Evolutionary conservation across 2,888 invertebrate species (phyloP).

Genomic region (Arge pagana): DNA sequence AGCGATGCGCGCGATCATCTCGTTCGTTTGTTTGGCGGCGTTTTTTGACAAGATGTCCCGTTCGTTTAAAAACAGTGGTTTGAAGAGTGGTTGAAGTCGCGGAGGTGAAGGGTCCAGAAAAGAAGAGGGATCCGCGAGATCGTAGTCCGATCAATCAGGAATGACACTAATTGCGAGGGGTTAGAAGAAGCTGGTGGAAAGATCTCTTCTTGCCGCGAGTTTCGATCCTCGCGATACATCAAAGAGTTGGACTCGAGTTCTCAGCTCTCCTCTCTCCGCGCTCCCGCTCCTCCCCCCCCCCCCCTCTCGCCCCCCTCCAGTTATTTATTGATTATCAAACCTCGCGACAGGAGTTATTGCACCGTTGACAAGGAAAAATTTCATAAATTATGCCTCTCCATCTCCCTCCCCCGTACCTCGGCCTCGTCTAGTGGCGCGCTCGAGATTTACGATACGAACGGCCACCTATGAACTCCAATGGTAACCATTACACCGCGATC

Average conservation of each 20-base stretch:
- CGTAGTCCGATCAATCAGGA: constrained; percentile 47
- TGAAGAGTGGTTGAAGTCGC: too few species aligned
- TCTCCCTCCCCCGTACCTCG: background rate
- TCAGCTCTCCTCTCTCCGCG: too few species aligned
- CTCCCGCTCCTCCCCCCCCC: background rate
- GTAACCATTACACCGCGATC: too few species aligned
- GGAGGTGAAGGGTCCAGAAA: too few species aligned
- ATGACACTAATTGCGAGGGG: constrained; percentile 53
- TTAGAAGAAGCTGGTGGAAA: constrained; percentile 43
- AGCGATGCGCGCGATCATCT: too few species aligned
- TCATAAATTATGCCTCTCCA: constrained; percentile 18
- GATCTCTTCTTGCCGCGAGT: constrained; percentile 29
- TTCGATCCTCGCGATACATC: constrained; percentile 3
- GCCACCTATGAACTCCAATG: constrained; percentile 4
- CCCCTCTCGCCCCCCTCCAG: constrained; percentile 6
- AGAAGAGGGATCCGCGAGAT: constrained; percentile 39
- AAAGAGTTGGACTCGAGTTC: too few species aligned
- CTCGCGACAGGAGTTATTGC: constrained; percentile 22
- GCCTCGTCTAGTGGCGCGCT: background rate
- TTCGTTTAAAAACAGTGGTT: too few species aligned
- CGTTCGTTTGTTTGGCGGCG: too few species aligned
- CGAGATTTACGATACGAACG: constrained; percentile 15
- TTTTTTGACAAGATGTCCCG: too few species aligned
- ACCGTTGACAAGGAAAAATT: constrained; percentile 21
- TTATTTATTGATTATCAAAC: constrained; percentile 22